These are phyloP conservation scores for Salminus brasiliensis DNA, from an alignment of 2,113 vertebrate genomes.

Conservation along the genomic window DNA sequence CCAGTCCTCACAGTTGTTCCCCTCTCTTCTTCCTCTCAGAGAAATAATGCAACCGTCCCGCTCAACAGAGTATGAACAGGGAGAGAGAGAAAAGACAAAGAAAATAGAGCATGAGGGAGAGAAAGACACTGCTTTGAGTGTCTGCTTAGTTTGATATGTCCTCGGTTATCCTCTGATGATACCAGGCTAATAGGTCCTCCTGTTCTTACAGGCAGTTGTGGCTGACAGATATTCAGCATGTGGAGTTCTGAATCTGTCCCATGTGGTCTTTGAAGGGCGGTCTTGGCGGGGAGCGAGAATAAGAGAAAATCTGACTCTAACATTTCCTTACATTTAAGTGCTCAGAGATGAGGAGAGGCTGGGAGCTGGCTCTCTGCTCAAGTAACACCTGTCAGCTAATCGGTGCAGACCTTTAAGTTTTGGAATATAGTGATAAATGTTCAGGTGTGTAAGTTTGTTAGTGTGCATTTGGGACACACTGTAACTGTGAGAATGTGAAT, in stretches of 20 bases:
- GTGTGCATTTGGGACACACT: not conserved
- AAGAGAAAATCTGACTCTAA: not conserved
- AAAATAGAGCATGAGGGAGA: not conserved
- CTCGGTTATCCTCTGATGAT: not conserved
- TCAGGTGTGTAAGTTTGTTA: not conserved
- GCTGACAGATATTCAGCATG: slow-evolving; percentile 9
- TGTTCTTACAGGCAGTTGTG: not conserved
- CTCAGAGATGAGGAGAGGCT: not conserved
- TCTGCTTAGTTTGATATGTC: not conserved
- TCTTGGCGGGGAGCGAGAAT: not conserved
- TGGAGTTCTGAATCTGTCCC: slow-evolving; percentile 17
- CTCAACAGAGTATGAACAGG: not conserved
- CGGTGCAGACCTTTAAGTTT: too few species aligned
- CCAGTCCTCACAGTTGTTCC: not conserved
- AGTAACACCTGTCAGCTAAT: too few species aligned
- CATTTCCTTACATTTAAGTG: not conserved
- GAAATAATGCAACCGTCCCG: not conserved
- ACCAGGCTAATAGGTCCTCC: not conserved
- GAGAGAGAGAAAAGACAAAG: not conserved
- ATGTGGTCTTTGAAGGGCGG: not conserved
- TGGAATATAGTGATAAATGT: not conserved
- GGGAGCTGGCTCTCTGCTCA: not conserved
- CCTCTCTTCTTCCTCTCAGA: not conserved
- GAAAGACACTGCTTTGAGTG: not conserved
- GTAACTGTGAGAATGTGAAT: not conserved